Conservation (phyloP, 1,140 invertebrate genomes). For the Melitaea cinxia region DNA sequence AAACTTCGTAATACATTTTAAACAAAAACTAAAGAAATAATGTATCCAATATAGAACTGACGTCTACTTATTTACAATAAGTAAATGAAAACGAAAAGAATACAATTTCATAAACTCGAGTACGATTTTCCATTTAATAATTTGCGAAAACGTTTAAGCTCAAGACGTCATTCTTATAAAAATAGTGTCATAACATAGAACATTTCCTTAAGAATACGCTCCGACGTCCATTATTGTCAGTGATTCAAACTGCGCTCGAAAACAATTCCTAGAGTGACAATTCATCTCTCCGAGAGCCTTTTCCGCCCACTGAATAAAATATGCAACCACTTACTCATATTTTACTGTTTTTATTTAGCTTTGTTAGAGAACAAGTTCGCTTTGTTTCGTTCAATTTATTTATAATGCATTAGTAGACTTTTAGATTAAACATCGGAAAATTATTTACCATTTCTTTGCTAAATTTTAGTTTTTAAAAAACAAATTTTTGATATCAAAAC, state of each 20-base stretch:
- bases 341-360: constrained; percentile 27
- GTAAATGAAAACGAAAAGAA: not conserved
- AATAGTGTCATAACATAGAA: constrained; percentile 26
- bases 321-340: constrained; percentile 33
- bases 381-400: constrained; percentile 4
- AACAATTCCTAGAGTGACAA: constrained; percentile 65
- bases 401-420: constrained; percentile 1
- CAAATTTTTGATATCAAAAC: too few species aligned
- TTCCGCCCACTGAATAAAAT: constrained; percentile 34
- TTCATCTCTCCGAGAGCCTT: constrained; percentile 61
- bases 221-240: constrained; percentile 26
- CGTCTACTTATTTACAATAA: not conserved
- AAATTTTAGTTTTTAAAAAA: too few species aligned
- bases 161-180: constrained; percentile 14
- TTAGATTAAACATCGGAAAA: not conserved
- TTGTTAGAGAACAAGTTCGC: not conserved
- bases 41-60: too few species aligned
- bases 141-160: constrained; percentile 19
- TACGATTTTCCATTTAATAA: constrained; percentile 12
- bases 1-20: too few species aligned
- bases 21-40: not conserved
- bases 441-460: not conserved
- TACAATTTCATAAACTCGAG: constrained; percentile 1
- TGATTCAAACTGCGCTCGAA: constrained; percentile 32
- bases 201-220: constrained; percentile 25